A percentile compares a stretch with the other conserved stretches of the same genome.
These are phyloP conservation scores for Delichon dasypus DNA, from an alignment of 2,797 vertebrate genomes.

Conservation along the genomic window DNA sequence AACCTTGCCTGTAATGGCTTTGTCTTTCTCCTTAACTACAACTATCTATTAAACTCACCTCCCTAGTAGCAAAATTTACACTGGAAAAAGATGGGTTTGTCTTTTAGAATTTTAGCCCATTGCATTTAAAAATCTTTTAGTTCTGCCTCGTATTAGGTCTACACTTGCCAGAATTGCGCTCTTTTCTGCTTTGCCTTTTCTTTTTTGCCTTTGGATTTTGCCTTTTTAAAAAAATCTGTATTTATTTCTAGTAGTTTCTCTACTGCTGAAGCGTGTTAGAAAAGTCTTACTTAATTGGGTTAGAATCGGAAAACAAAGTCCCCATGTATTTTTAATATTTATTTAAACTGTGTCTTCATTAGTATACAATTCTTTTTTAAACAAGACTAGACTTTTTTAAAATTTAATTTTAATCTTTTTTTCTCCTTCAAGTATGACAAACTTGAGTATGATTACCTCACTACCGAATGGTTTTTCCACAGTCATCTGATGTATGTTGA, in stretches of 20 bases:
- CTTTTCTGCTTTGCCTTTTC: neutral
- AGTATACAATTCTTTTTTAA: neutral
- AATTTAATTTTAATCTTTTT: neutral
- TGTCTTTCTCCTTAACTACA: neutral
- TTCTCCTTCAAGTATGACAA: neutral
- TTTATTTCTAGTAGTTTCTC: neutral
- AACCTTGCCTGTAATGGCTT: neutral
- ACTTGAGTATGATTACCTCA: neutral
- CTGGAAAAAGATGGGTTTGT: neutral
- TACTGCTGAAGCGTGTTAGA: neutral
- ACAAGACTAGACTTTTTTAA: neutral
- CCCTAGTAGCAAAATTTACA: neutral
- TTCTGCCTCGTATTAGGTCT: neutral
- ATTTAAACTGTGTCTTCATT: neutral
- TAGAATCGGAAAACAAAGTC: neutral
- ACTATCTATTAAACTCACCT: neutral
- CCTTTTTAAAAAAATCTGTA: neutral
- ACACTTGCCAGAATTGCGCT: neutral
- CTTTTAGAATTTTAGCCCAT: neutral
- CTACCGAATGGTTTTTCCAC: neutral
- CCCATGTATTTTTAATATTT: neutral
- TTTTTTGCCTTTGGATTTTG: neutral
- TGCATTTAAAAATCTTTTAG: neutral
- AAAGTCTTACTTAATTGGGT: neutral
- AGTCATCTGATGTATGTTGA: neutral